These are phyloP conservation scores for Neocrepidodera transversa DNA, from an alignment of 2,888 invertebrate genomes.

Conservation along the genomic window DNA sequence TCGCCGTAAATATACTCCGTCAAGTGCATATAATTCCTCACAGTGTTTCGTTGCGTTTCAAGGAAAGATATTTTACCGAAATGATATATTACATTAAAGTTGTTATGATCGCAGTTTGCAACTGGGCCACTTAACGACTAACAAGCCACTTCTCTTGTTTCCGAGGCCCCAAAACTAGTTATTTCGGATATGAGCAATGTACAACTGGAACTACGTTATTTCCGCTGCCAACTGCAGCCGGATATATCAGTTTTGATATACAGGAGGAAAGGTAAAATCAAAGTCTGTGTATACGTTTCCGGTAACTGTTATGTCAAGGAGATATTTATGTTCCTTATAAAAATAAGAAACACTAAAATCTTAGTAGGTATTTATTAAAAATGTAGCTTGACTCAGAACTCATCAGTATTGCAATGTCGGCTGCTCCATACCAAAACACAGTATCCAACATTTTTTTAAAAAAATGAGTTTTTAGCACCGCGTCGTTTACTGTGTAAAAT, in stretches of 20 bases:
- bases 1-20: not conserved
- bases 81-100: slow-evolving; percentile 29
- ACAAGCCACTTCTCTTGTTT: slow-evolving; percentile 36
- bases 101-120: slow-evolving; percentile 22
- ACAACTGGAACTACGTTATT: slow-evolving; percentile 34
- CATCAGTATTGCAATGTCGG: too few species aligned
- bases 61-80: slow-evolving; percentile 21
- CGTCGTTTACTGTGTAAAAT: too few species aligned
- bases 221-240: slow-evolving; percentile 33
- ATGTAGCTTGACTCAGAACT: too few species aligned
- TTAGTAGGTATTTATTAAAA: too few species aligned
- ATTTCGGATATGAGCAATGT: slow-evolving; percentile 35
- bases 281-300: slow-evolving; percentile 6
- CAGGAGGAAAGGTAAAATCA: slow-evolving; percentile 12
- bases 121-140: slow-evolving; percentile 32
- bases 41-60: slow-evolving; percentile 10
- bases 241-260: slow-evolving; percentile 30
- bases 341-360: too few species aligned
- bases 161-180: slow-evolving; percentile 32
- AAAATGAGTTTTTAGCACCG: too few species aligned
- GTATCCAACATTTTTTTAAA: too few species aligned
- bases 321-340: too few species aligned
- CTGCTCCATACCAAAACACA: too few species aligned
- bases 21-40: slow-evolving; percentile 4
- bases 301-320: too few species aligned